Evolutionary conservation across 1,140 invertebrate genomes (phyloP).

Genomic region (Macrosteles quadrilineatus): DNA sequence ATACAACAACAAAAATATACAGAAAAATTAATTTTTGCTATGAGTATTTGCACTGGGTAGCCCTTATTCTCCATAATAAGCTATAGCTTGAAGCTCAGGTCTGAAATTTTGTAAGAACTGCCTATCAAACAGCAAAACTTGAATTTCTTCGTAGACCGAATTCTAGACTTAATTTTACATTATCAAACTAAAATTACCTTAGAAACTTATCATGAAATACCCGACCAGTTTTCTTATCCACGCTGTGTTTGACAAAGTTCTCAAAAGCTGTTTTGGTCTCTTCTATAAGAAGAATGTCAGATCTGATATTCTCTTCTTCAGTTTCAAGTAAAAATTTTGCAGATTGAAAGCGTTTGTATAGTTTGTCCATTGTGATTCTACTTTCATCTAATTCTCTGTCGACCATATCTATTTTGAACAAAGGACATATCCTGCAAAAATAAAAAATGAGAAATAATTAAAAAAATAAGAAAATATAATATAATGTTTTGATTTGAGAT

Average conservation of each 20-base stretch:
- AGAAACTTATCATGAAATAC: constrained; percentile 1
- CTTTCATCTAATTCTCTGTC: constrained; percentile 12
- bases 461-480: too few relatives aligned
- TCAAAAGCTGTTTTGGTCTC: neutral
- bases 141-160: too few relatives aligned
- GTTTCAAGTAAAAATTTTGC: constrained; percentile 4
- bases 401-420: constrained; percentile 1
- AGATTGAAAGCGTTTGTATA: constrained; percentile 1
- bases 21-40: too few relatives aligned
- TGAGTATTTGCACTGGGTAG: too few relatives aligned
- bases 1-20: too few relatives aligned
- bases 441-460: too few relatives aligned
- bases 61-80: too few relatives aligned
- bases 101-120: too few relatives aligned
- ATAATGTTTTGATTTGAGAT: too few relatives aligned
- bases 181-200: neutral
- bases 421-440: constrained; percentile 5
- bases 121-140: too few relatives aligned
- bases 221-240: neutral
- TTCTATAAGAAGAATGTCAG: neutral
- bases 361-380: constrained; percentile 6
- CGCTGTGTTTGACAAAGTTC: neutral
- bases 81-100: too few relatives aligned
- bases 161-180: too few relatives aligned
- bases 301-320: neutral